Base-by-base conservation (phyloP, 2,113 vertebrate genomes). In the Eptesicus fuscus region DNA sequence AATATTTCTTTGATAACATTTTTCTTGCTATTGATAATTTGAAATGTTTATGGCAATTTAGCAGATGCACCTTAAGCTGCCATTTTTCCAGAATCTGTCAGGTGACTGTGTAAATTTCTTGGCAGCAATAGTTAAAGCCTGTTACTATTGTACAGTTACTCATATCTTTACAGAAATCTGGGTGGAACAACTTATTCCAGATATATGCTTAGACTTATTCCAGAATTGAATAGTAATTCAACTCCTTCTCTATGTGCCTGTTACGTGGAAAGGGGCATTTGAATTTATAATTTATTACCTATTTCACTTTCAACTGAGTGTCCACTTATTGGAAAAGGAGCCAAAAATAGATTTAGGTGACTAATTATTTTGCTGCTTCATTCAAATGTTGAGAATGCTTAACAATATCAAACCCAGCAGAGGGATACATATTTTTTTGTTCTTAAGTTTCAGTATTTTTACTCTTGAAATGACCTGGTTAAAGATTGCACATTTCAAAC, bases 1-100 rank as follows among this genome's bases (percentile, higher is more conserved):
- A 59, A n/a, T 83, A 61, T 22, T 86, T 85, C 40, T 86, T 78
- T 35, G 51, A 70, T 93, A 83, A 40, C 8, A 37, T 67, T 69
- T 93, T 69, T 61, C 32, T 51, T 91, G 22, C 37, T 88, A 49
- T 91, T 83, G 42, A n/a, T 78, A 86, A 93, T 93, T 90, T 95
- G 49, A 91, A 93, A 82, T 30, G 42, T 61, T 93, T 82, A 56
- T 91, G 40, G 51, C 16, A 61, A 76, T 93, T 76, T 30, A 92
- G 30, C 40, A 71, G 18, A 63, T 89, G 44, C 37, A 28, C 47
- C 23, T 69, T 89, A 51, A 94, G 10, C 67, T 92, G 47, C 35
- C 49, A 71, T 82, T 96, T 94, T 94, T 70, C n/a, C 12, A 93
- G 17, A 32, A 28, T 67, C 37, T 90, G 51, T 61, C 69, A 63